Evolutionary conservation across 2,113 vertebrate genomes (phyloP).

Genomic region (Phalacrocorax pelagicus): DNA sequence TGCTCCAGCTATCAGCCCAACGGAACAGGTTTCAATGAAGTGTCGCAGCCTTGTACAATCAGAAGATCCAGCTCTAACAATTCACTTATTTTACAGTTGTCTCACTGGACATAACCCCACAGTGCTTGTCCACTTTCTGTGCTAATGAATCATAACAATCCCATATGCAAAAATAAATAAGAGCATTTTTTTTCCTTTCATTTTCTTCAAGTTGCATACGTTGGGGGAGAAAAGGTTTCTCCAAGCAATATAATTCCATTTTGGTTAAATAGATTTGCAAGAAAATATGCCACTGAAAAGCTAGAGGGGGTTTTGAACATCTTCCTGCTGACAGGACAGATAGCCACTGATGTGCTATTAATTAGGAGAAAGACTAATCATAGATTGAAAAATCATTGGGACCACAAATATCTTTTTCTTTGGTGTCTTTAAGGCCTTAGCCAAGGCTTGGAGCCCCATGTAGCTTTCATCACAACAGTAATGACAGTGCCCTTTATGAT

Average conservation of each 20-base stretch:
- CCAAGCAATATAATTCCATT: not conserved
- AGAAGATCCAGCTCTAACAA: not conserved
- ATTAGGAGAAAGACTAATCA: not conserved
- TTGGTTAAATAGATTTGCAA: not conserved
- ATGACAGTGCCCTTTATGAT: not conserved
- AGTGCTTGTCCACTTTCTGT: not conserved
- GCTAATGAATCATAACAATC: not conserved
- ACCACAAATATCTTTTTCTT: not conserved
- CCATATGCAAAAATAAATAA: slow-evolving; percentile 6
- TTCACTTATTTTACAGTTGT: not conserved
- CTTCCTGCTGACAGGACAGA: slow-evolving; percentile 17
- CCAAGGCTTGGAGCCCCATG: not conserved
- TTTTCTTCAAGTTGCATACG: not conserved
- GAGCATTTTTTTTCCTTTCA: not conserved
- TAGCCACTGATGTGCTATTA: not conserved
- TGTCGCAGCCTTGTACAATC: not conserved
- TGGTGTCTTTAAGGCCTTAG: not conserved
- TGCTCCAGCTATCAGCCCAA: not conserved
- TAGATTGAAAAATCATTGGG: not conserved
- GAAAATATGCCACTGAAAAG: slow-evolving; percentile 15
- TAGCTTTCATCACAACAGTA: not conserved
- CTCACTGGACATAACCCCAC: not conserved
- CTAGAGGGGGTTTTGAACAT: not conserved
- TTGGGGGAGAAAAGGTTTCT: not conserved
- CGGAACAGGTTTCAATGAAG: not conserved